Base-by-base conservation (phyloP, 2,888 invertebrate species). In the Drosophila nigricruria region DNA sequence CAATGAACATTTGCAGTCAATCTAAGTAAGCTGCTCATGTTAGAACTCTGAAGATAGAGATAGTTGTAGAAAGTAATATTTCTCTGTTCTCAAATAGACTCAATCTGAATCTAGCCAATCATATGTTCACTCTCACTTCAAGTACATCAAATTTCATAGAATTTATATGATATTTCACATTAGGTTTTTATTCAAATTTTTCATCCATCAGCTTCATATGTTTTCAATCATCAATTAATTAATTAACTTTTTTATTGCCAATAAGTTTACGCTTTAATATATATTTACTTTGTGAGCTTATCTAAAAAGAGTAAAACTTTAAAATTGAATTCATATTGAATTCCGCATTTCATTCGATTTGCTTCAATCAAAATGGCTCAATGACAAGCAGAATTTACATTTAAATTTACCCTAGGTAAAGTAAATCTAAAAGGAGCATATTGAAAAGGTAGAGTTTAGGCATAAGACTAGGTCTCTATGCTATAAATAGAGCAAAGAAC, bases 301-400 rank as follows among this genome's bases (percentile, higher is more conserved):
- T 27, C 47, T n/a, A 27, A 47, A n/a, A 47, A 14, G 16, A 14
- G 18, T 34, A 25, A 14, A 25, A 25, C 18, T 23, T 30, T 25
- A 12, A 12, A 23, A 27, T 34, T 10, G 10, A 52, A 65, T 65
- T 65, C 20, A 50, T 43, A 30, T 18, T 20, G 40, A 34, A 66
- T 43, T 42, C 27, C 32, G 25, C 30, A 2, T 38, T 36, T 20
- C 30, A 65, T 66, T 32, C 45, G 32, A 47, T 63, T 57, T n/a
- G 27, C 12, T 40, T 20, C 49, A 32, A 70, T 61, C 36, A 52
- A 30, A 42, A 57, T 47, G 23, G 38, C 49, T 71, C 64, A 59
- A 27, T 71, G 40, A 23, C 14, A 25, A 30, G 23, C 36, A 42
- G 9, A 36, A 50, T 18, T 30, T 20, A 8, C 40, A 42, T 57